phyloP scores from a whole-genome alignment of 2,113 vertebrate species.

The Python bivittatus region DNA sequence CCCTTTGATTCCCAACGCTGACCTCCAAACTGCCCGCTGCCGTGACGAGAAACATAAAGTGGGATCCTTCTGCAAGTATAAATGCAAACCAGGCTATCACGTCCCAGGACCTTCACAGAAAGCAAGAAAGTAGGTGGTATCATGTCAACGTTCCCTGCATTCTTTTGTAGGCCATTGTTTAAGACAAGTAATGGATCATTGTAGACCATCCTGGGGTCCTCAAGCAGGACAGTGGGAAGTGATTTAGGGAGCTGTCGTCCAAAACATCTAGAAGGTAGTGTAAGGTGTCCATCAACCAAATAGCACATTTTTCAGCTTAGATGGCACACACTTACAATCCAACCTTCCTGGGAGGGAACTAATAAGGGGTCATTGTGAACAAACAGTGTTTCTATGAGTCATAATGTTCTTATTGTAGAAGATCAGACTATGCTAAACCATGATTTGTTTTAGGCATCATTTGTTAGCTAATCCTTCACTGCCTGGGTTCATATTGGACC shows the following conservation, averaged over 20 bases:
- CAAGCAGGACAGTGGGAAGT: background rate
- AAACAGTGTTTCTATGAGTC: too few relatives aligned
- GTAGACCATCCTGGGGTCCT: background rate
- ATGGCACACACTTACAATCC: too few relatives aligned
- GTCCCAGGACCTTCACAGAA: conserved; percentile 84
- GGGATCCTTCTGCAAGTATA: conserved; percentile 97
- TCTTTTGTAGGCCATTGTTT: accelerated
- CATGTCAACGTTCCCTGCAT: too few relatives aligned
- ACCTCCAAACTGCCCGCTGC: conserved; percentile 90
- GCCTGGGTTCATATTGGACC: too few relatives aligned
- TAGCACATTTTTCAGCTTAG: too few relatives aligned
- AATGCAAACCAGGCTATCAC: conserved; percentile 93
- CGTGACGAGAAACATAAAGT: conserved; percentile 91
- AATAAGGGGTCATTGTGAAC: background rate
- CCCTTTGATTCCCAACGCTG: conserved; percentile 83
- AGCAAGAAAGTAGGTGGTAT: conserved; percentile 80
- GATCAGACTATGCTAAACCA: too few relatives aligned
- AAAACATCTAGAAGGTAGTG: background rate
- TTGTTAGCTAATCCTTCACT: too few relatives aligned
- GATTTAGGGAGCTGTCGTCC: background rate
- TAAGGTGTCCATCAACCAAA: too few relatives aligned
- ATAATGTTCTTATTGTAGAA: too few relatives aligned
- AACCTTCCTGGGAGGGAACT: too few relatives aligned
- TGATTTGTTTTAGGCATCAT: too few relatives aligned
- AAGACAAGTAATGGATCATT: background rate